Evolutionary conservation across 2,113 vertebrate genomes (phyloP).

Genomic region (Sitta europaea): DNA sequence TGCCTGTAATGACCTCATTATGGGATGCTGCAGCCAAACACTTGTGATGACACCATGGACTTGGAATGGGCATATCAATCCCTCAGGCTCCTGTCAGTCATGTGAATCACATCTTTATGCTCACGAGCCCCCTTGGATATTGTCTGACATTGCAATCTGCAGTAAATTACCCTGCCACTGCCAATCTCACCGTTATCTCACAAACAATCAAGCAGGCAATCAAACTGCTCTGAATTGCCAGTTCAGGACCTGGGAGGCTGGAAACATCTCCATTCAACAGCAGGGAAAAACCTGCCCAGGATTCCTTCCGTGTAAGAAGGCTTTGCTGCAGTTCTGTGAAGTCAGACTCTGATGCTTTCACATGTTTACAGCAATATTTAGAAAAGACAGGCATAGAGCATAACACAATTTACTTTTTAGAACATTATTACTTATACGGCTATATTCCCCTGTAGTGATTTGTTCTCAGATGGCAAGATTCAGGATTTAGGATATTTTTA

Average conservation of each 20-base stretch:
- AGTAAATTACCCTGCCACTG: slow-evolving; percentile 83
- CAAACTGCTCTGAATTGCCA: slow-evolving; percentile 74
- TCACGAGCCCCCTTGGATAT: slow-evolving; percentile 67
- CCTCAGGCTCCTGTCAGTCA: slow-evolving; percentile 76
- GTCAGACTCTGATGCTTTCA: background rate
- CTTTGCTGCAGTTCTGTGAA: background rate
- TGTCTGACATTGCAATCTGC: slow-evolving; percentile 81
- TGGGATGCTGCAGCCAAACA: slow-evolving; percentile 34
- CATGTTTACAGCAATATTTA: background rate
- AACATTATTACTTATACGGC: background rate
- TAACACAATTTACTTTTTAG: background rate
- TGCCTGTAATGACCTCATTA: slow-evolving; percentile 67
- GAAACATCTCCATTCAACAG: slow-evolving; percentile 55
- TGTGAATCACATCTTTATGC: slow-evolving; percentile 71
- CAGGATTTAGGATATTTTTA: background rate
- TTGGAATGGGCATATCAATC: slow-evolving; percentile 74
- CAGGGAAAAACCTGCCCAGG: background rate
- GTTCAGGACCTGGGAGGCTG: slow-evolving; percentile 71
- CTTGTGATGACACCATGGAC: slow-evolving; percentile 63
- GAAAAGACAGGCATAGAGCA: background rate
- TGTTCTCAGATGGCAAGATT: background rate
- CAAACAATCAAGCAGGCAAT: slow-evolving; percentile 83
- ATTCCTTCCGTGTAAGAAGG: slow-evolving; percentile 2
- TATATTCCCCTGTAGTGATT: background rate
- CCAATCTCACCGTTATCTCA: slow-evolving; percentile 79